Base-by-base conservation (phyloP, 2,797 vertebrate genomes). In the Columba guinea region DNA sequence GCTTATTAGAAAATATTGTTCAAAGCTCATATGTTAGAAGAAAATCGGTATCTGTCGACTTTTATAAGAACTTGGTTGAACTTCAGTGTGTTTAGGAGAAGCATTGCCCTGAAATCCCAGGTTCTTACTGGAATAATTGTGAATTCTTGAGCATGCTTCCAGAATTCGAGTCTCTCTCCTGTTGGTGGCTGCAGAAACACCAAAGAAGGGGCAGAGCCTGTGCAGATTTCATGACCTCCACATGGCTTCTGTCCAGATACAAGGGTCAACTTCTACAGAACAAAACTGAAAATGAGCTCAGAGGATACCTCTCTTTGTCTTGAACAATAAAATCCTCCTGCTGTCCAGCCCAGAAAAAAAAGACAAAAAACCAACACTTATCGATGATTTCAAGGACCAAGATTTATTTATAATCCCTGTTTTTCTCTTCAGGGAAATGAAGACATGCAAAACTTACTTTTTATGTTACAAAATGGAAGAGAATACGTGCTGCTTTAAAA, bases 191-290 rank as follows among this genome's bases (percentile, higher is more conserved):
- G 56, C 41, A 88, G 41, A 39, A 65, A 21, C 24, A 7, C 77
- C 9, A 3, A 22, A 24, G 37, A 32, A 34, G 30, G 32, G 46
- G 53, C 23, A 59, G 48, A 46, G 34, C 26, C 34, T 8, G 8
- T 27, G 49, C 14, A 1, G 28, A 39, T 35, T 16, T 35, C 37
- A 14, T 0, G 3, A 34, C 58, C 64, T 51, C 17, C 1, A 1
- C 2, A 2, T 30, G 58, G 28, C 53, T 58, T 34, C 30, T 26
- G 18, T 19, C 51, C 46, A 20, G 39, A 20, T 14, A 15, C 53
- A 19, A 26, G 19, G 24, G 32, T 34, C 0, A 0, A 13, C 19
- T 63, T 35, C 37, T 11, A 10, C 39, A n/a, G 26, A 15, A 22
- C 17, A 35, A 10, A 49, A 48, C 34, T 27, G 17, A 24, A 39